Evolutionary conservation across 2,113 vertebrate genomes (phyloP).

Genomic region (Mormoops blainvillei): DNA sequence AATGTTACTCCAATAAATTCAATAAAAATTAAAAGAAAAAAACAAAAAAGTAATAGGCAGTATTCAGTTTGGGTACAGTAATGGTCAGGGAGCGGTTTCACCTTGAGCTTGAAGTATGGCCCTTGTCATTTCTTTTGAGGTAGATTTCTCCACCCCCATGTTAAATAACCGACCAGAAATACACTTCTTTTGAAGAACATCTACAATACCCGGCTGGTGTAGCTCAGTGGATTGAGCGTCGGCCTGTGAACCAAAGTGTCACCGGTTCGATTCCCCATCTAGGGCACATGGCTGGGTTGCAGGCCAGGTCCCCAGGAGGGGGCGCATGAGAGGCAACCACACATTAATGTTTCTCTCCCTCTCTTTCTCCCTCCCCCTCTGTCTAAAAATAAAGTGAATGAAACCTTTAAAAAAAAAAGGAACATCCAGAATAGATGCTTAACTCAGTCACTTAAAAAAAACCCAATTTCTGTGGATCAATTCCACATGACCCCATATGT

Average conservation of each 20-base stretch:
- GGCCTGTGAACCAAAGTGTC: too few species aligned
- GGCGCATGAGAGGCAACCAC: too few species aligned
- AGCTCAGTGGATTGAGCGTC: too few species aligned
- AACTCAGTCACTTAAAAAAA: background rate
- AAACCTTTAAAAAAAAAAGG: too few species aligned
- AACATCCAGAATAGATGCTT: too few species aligned
- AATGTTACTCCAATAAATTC: background rate
- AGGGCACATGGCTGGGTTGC: too few species aligned
- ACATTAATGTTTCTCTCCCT: too few species aligned
- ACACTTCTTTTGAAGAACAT: background rate
- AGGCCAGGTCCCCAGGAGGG: too few species aligned
- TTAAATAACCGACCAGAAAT: background rate
- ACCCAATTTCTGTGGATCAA: background rate
- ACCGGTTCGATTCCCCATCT: too few species aligned
- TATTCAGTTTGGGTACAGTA: background rate
- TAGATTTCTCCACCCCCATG: background rate
- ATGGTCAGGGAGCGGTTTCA: background rate
- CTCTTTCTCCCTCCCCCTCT: too few species aligned
- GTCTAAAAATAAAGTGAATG: too few species aligned
- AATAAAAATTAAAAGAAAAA: background rate
- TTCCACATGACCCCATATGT: background rate
- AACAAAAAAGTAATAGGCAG: background rate
- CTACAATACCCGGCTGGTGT: too few species aligned
- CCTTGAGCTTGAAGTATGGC: background rate
- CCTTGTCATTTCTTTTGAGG: background rate